Evolutionary conservation across 1,140 invertebrate genomes (phyloP), one percentile per base, ranked within the genome.

Genomic region (Tetragonula clypearis): DNA sequence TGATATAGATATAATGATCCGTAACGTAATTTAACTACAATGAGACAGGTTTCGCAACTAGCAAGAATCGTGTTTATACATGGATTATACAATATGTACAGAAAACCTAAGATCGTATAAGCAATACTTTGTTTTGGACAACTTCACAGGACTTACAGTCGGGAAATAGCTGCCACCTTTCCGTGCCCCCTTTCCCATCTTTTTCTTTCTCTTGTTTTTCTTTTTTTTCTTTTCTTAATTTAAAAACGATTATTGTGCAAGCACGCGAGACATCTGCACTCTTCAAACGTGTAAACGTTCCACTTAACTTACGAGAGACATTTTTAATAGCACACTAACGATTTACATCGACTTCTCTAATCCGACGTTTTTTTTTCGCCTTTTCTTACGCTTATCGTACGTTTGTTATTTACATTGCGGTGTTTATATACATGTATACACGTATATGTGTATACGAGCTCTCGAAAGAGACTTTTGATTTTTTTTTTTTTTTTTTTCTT

Each of bases 81-180:
- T 92, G 92, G 93, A 95, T 94, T 95, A 94, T 95, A 95, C 94
- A 95, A 94, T 94, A 94, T 94, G 89, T 94, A 94, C 93, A 94
- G 87, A 91, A 66, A 92, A 94, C 90, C 90, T 92, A 93, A 92
- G 92, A 90, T 93, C 84, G 88, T 92, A 92, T 62, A 93, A 94
- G 93, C 93, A 92, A 92, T 91, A 93, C 88, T 86, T 92, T 85
- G 79, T 93, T 91, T 93, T 93, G 91, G 92, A 94, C 92, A 93
- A 92, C 89, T 89, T 93, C 92, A 93, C 92, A 93, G 88, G 88
- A 91, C 90, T 83, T 86, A 85, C 80, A 53, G 86, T 84, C 86
- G 79, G 69, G n/a, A 49, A 84, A 73, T 72, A 79, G 77, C 68
- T 84, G 77, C 58, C 82, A 77, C 68, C 68, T 21, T 82, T 75